These are phyloP conservation scores for Campoplex nolae DNA, from an alignment of 2,888 invertebrate genomes.

Conservation along the genomic window DNA sequence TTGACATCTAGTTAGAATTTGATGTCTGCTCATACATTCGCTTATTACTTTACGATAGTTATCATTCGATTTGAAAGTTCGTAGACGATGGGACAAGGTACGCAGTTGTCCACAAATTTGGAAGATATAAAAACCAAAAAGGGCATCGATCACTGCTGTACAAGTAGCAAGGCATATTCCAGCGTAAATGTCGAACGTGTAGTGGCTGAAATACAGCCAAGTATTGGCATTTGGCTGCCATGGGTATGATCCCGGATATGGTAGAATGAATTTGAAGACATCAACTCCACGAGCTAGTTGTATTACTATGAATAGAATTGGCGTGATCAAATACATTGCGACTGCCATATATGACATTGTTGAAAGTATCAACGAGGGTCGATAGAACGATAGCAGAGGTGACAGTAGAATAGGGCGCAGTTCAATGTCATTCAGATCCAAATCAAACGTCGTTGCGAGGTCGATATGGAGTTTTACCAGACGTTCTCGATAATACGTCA, in stretches of 20 bases:
- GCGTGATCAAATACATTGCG: slow-evolving; percentile 33
- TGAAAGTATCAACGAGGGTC: slow-evolving; percentile 31
- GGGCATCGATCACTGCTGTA: slow-evolving; percentile 45
- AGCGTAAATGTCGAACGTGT: slow-evolving; percentile 50
- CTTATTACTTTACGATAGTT: slow-evolving; percentile 41
- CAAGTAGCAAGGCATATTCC: slow-evolving; percentile 21
- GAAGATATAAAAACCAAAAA: slow-evolving; percentile 67
- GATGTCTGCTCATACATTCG: slow-evolving; percentile 58
- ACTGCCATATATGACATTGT: neutral
- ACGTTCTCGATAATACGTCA: slow-evolving; percentile 47
- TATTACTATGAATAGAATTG: slow-evolving; percentile 36
- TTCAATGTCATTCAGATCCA: slow-evolving; percentile 39
- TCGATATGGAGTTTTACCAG: slow-evolving; percentile 27
- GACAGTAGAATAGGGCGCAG: slow-evolving; percentile 46
- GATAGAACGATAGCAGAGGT: slow-evolving; percentile 32
- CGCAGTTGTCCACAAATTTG: slow-evolving; percentile 66
- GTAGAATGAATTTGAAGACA: slow-evolving; percentile 59
- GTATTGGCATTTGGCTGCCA: slow-evolving; percentile 55
- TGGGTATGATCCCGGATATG: slow-evolving; percentile 58
- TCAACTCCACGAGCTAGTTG: slow-evolving; percentile 43
- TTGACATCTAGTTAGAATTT: slow-evolving; percentile 57
- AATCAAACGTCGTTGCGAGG: slow-evolving; percentile 9
- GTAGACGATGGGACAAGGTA: slow-evolving; percentile 53
- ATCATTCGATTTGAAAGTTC: slow-evolving; percentile 22
- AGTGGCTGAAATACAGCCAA: slow-evolving; percentile 56